These are phyloP conservation scores for Enteromius radiatus DNA, from an alignment of 2,797 vertebrate genomes.

Conservation along the genomic window DNA sequence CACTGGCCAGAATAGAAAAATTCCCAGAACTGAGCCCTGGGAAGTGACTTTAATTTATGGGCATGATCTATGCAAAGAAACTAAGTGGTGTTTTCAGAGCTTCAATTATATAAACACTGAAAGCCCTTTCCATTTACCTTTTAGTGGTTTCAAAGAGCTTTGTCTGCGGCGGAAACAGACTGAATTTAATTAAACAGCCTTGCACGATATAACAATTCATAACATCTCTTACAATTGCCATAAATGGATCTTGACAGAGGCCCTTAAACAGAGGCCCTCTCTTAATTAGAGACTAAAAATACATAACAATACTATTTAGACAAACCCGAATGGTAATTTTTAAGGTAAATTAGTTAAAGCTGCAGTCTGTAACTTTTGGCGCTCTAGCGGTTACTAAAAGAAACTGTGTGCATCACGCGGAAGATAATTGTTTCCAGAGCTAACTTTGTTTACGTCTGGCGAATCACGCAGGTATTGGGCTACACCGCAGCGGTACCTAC, in stretches of 20 bases:
- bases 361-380: no score
- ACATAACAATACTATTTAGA: not conserved
- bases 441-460: no score
- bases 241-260: not conserved
- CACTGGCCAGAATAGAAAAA: not conserved
- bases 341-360: not conserved
- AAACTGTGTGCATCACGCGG: no score
- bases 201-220: not conserved
- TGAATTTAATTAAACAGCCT: not conserved
- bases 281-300: not conserved
- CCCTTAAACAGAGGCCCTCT: not conserved
- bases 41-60: slow-evolving; percentile 2
- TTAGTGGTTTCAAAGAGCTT: not conserved
- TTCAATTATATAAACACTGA: not conserved
- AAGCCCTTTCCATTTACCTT: not conserved
- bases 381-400: no score
- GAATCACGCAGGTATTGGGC: no score
- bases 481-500: no score
- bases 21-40: not conserved
- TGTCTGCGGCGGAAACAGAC: not conserved
- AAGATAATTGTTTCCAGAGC: no score
- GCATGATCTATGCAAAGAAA: not conserved
- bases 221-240: not conserved
- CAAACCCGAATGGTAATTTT: not conserved
- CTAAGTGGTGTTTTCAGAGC: slow-evolving; percentile 9